Evolutionary conservation across 2,113 vertebrate species (phyloP).

Genomic region (Scortum barcoo): DNA sequence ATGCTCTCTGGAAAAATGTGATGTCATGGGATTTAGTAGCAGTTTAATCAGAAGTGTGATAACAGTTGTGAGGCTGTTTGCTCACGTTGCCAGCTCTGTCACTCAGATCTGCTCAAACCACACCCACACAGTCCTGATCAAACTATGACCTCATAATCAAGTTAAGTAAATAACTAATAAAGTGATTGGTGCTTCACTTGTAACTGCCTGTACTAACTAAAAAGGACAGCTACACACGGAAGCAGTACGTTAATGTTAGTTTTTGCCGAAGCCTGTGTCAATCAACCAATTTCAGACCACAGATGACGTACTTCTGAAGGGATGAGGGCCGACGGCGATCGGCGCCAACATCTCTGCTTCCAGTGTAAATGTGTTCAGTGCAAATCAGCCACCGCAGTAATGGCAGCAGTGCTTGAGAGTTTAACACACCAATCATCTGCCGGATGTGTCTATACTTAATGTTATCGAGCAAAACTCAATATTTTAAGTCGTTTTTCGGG

Average conservation of each 20-base stretch:
- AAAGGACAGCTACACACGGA: too few species aligned
- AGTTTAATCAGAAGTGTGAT: background rate
- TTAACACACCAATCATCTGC: too few species aligned
- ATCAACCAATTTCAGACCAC: too few species aligned
- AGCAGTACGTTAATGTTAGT: too few species aligned
- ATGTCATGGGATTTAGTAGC: background rate
- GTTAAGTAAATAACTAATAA: too few species aligned
- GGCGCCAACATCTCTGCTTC: background rate
- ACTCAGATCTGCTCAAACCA: background rate
- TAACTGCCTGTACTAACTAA: too few species aligned
- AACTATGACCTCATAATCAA: too few species aligned
- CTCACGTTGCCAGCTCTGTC: background rate
- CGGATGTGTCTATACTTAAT: background rate
- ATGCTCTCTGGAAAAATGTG: background rate
- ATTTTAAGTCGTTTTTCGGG: background rate
- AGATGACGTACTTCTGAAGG: too few species aligned
- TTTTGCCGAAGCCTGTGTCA: too few species aligned
- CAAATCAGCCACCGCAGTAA: background rate
- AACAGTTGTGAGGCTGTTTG: background rate
- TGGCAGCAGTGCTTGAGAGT: too few species aligned
- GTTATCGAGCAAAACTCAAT: background rate
- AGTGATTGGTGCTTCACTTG: too few species aligned
- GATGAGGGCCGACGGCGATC: background rate
- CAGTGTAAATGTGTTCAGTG: background rate
- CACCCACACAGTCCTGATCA: background rate